Conservation (phyloP, 1,140 invertebrate species). For the Matsumurasca onukii region DNA sequence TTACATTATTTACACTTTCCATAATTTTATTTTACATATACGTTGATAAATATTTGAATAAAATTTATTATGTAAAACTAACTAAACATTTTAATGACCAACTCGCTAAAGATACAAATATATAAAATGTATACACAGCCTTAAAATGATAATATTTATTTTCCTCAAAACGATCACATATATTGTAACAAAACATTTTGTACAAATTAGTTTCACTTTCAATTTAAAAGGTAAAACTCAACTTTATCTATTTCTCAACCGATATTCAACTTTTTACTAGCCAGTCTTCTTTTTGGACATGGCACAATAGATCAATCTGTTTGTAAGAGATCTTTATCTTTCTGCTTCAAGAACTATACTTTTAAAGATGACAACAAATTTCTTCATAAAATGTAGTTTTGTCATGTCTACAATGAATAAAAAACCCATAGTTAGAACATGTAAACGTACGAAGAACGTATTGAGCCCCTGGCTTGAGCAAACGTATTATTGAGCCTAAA, state of each 20-base stretch:
- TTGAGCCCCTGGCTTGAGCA: too few species aligned
- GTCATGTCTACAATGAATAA: too few species aligned
- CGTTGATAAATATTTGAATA: background rate
- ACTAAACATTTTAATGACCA: background rate
- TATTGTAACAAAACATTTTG: background rate
- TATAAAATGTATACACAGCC: slow-evolving; percentile 16
- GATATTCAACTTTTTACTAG: background rate
- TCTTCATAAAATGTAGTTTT: too few species aligned
- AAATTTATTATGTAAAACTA: background rate
- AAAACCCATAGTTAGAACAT: too few species aligned
- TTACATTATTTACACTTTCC: slow-evolving; percentile 2
- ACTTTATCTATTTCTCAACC: background rate
- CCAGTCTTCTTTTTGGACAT: background rate
- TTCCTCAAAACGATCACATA: background rate
- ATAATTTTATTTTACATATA: background rate
- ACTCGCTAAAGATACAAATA: background rate
- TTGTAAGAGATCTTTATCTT: background rate
- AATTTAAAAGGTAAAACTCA: background rate
- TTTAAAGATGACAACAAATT: too few species aligned
- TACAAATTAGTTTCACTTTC: background rate
- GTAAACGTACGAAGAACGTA: too few species aligned
- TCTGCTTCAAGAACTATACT: too few species aligned
- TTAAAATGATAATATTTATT: background rate
- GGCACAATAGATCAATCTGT: background rate
- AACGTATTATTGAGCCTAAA: too few species aligned